phyloP scores from a whole-genome alignment of 2,888 invertebrate genomes.

The Cancer borealis region DNA sequence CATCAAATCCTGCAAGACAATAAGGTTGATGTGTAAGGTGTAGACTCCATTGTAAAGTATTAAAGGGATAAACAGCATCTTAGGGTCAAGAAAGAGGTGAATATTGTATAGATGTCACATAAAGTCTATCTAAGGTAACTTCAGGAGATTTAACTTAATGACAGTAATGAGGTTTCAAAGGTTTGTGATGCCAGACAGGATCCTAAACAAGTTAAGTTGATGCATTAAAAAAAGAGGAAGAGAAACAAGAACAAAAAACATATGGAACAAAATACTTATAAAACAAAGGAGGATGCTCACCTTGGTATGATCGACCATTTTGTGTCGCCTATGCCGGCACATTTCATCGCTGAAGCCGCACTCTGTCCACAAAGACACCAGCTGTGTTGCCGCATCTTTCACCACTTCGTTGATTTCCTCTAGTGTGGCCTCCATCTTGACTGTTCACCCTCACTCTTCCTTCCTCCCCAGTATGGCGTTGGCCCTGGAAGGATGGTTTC shows the following conservation, averaged over 20 bases:
- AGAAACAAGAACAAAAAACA: neutral
- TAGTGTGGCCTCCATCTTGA: neutral
- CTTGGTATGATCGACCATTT: neutral
- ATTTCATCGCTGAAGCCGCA: neutral
- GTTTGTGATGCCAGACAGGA: too few relatives aligned
- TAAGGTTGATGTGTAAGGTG: neutral
- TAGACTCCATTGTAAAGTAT: neutral
- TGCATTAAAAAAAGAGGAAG: too few relatives aligned
- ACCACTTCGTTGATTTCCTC: neutral
- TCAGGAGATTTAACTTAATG: too few relatives aligned
- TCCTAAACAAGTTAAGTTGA: too few relatives aligned
- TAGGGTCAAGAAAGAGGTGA: too few relatives aligned
- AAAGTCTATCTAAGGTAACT: too few relatives aligned
- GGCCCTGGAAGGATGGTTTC: neutral
- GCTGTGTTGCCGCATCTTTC: neutral
- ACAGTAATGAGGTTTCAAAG: too few relatives aligned
- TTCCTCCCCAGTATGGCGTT: neutral
- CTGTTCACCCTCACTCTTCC: neutral
- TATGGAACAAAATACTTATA: neutral
- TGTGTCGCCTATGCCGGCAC: neutral
- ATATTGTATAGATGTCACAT: too few relatives aligned
- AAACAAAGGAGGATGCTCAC: neutral
- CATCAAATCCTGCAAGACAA: neutral
- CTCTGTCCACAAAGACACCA: neutral
- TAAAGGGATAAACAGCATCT: too few relatives aligned